Conservation (phyloP, 1,140 invertebrate species). For the Euwallacea similis region DNA sequence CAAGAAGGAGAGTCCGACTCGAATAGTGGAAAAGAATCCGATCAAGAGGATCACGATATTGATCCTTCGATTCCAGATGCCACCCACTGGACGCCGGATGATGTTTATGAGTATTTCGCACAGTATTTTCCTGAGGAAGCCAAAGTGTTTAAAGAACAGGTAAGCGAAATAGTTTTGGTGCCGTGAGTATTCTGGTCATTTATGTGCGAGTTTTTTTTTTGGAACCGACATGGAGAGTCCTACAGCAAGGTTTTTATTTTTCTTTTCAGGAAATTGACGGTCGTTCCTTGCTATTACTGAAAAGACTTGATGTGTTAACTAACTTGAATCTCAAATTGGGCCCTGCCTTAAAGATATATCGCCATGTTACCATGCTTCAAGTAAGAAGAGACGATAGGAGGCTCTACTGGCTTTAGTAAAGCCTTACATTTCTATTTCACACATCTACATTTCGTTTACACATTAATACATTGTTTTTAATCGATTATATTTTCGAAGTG, state of each 20-base stretch:
- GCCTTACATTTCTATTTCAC: no score
- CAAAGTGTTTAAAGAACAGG: constrained; percentile 77
- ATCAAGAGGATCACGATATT: constrained; percentile 54
- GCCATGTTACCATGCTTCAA: constrained; percentile 73
- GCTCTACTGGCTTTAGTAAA: constrained; percentile 55
- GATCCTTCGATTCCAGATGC: constrained; percentile 77
- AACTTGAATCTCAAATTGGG: constrained; percentile 79
- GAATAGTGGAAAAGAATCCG: constrained; percentile 46
- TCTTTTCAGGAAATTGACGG: constrained; percentile 82
- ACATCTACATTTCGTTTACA: no score
- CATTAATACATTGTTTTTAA: no score
- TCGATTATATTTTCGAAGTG: no score
- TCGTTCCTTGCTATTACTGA: constrained; percentile 75
- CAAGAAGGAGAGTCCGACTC: constrained; percentile 44
- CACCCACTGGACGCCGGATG: constrained; percentile 75
- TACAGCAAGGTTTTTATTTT: background rate
- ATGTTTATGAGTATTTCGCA: constrained; percentile 80
- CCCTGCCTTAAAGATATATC: constrained; percentile 84
- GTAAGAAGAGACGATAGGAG: constrained; percentile 67
- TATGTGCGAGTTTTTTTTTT: background rate
- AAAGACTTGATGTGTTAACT: constrained; percentile 76
- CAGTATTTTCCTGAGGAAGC: constrained; percentile 75
- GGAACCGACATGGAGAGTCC: background rate
- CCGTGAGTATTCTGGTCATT: background rate
- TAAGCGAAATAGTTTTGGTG: constrained; percentile 48